Evolutionary conservation across 2,113 vertebrate genomes (phyloP), one percentile per base, ranked within the genome.

Genomic region (Epinephelus lanceolatus): DNA sequence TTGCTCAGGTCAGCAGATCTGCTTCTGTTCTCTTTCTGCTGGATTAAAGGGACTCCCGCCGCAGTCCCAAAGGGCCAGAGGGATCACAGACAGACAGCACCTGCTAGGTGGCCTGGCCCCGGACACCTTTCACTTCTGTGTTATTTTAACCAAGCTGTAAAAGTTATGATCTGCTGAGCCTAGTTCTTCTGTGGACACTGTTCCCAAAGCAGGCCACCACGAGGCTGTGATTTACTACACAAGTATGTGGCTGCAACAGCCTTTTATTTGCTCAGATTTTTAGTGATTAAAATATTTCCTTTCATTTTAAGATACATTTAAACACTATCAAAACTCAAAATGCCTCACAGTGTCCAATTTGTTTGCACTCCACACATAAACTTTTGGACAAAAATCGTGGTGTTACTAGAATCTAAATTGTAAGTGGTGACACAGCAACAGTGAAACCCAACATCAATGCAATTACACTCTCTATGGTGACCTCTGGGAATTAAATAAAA

Each of bases 1-100:
- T 21, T 71, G 75, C 84, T 81, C 81, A 81, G 83, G 90, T 92
- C 92, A 93, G 91, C 89, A 92, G 71, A 92, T 86, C 56, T 81
- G 83, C 78, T 60, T 80, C 77, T 80, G 88, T 74, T 81, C 76
- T 86, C 53, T 82, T 56, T 73, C 67, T 82, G 70, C 37, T 74
- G 81, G 86, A 92, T 89, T 90, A 89, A 87, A 84, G 85, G 59
- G 71, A 61, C 62, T 76, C 70, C 19, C 18, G 68, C 60, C 30
- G 5, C 52, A 40, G 74, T 80, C 83, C 59, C 83, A 27, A 62
- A 21, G 83, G 69, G 69, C 75, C 57, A 21, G 65, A 1, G 21
- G 60, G 83, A 87, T 89, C 89, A 85, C 85, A 80, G 52, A 69
- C 81, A 49, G 57, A 76, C 78, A 60, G 72, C 89, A 88, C 83